These are phyloP conservation scores for Otus sunia DNA, from an alignment of 2,113 vertebrate species.

Conservation along the genomic window DNA sequence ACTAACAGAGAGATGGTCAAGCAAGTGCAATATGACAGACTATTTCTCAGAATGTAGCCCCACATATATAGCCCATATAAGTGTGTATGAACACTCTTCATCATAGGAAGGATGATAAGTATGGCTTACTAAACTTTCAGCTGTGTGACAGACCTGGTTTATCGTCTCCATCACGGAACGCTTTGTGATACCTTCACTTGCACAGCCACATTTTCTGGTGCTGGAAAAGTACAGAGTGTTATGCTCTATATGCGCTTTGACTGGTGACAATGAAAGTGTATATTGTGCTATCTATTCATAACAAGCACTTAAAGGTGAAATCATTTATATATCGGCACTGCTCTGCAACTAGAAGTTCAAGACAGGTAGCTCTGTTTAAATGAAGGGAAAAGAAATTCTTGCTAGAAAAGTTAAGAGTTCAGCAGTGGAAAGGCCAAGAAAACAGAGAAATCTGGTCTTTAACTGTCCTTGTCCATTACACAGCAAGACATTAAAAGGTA, in stretches of 20 bases:
- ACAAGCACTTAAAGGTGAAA: neutral
- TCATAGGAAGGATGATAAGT: neutral
- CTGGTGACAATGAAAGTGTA: neutral
- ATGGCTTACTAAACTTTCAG: neutral
- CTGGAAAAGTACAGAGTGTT: neutral
- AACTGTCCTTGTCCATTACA: neutral
- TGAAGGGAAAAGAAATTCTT: neutral
- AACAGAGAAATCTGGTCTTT: neutral
- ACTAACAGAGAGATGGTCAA: neutral
- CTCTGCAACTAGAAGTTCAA: slow-evolving; percentile 21
- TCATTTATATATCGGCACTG: neutral
- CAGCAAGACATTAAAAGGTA: neutral
- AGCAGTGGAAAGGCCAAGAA: neutral
- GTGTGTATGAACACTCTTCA: neutral
- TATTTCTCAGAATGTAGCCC: neutral
- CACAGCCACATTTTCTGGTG: neutral
- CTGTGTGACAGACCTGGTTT: neutral
- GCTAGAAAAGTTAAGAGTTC: neutral
- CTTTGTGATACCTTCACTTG: neutral
- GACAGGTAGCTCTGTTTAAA: slow-evolving; percentile 1
- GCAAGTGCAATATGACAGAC: neutral
- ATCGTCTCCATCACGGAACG: neutral
- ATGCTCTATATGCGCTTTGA: neutral
- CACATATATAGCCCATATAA: neutral
- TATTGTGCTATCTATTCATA: slow-evolving; percentile 10